These are phyloP conservation scores for Drosophila repletoides DNA, from an alignment of 1,140 invertebrate genomes.

Conservation along the genomic window DNA sequence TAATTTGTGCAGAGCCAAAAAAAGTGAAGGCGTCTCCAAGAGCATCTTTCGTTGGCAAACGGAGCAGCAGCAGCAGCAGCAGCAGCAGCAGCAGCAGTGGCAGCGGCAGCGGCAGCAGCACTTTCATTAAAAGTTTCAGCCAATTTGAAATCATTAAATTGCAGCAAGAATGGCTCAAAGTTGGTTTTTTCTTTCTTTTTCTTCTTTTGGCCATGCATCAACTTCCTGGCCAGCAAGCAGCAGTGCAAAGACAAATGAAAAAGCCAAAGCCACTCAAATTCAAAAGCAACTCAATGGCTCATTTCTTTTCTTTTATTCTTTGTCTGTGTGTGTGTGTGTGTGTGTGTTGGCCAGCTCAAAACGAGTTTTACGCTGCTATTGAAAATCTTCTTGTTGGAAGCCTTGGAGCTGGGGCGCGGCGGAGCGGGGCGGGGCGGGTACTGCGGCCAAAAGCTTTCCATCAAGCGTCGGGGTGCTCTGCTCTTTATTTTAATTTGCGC, in stretches of 20 bases:
- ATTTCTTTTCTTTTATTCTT: conserved; percentile 43
- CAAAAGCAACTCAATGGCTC: conserved; percentile 18
- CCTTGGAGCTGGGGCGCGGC: not conserved
- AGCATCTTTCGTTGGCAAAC: conserved; percentile 23
- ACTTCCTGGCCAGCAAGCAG: conserved; percentile 38
- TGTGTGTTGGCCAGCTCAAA: too few species aligned
- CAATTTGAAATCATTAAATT: conserved; percentile 43
- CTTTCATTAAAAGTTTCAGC: conserved; percentile 62
- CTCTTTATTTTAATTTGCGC: conserved; percentile 72
- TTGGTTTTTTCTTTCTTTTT: not conserved
- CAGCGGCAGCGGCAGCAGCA: conserved; percentile 35
- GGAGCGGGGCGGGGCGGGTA: not conserved
- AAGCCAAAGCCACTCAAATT: conserved; percentile 7
- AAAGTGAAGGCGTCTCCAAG: conserved; percentile 63
- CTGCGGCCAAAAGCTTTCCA: conserved; percentile 27
- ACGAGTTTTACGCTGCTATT: conserved; percentile 43
- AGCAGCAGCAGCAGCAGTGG: conserved; percentile 18
- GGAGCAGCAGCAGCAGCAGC: conserved; percentile 33
- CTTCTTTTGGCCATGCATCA: conserved; percentile 28
- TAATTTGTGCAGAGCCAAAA: conserved; percentile 57
- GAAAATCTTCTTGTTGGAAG: not conserved
- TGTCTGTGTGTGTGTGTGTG: conserved; percentile 7
- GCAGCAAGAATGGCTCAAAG: conserved; percentile 27
- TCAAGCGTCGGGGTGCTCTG: conserved; percentile 24
- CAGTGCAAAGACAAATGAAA: conserved; percentile 18